Evolutionary conservation across 1,140 invertebrate genomes (phyloP), one percentile per base, ranked within the genome.

Genomic region (Carcinoscorpius rotundicauda): DNA sequence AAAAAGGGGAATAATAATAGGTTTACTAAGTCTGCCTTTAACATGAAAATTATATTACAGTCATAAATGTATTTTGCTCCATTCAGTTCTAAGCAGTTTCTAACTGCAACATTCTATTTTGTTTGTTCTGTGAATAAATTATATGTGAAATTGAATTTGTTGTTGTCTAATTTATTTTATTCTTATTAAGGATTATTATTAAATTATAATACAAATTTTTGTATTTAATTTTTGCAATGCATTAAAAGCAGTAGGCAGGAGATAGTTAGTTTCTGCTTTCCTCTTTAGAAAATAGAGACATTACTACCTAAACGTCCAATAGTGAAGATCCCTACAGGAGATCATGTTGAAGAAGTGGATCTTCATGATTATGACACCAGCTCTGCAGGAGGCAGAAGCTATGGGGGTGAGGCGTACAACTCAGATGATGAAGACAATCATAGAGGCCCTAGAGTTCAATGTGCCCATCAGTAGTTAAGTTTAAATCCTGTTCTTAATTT

Each of bases 271-370:
- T 29, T 29, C 62, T 60, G n/a, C 68, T 4, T 69, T 61, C 50
- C 62, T 66, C 70, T 74, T 8, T 67, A 85, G 78, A 75, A 81
- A 75, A 76, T 93, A 61, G 89, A 92, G 78, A 77, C 75, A 57
- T 72, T 90, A 52, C 76, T 93, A 63, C 87, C 88, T 4, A 78
- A 83, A 8, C 79, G 86, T 68, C 81, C 86, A 52, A 76, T 75
- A 8, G 82, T 86, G 75, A 79, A 79, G 51, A 82, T 85, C 77
- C 87, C 88, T 3, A 79, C 77, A 62, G 86, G 85, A 49, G 84
- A 89, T 51, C 79, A 88, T 73, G 87, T 89, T 0, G 89, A 92
- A 76, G 88, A 93, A 76, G 91, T 90, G 0, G 84, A 87, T 71
- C 76, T 93, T 73, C 79, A 83, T 70, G 88, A 92, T 64, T 89